Conservation (phyloP, 2,113 vertebrate genomes). For the Gnathonemus echidnorhynchus region DNA sequence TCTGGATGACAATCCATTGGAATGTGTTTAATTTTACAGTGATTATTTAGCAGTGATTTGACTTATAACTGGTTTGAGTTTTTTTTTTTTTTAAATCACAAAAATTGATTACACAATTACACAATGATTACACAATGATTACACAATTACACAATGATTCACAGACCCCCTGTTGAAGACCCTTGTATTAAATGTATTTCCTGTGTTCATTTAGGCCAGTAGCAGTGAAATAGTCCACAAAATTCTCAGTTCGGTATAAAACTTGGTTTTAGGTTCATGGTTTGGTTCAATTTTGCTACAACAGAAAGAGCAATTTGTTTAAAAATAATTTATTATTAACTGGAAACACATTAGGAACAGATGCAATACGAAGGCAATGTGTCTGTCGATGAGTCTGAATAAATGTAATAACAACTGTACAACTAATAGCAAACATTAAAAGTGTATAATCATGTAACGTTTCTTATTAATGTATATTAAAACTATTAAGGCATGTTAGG, state of each 20-base stretch:
- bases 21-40: neutral
- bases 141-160: neutral
- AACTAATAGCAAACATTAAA: too few species aligned
- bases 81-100: neutral
- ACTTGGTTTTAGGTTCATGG: neutral
- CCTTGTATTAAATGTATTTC: neutral
- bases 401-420: neutral
- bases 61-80: neutral
- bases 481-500: too few species aligned
- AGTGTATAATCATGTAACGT: too few species aligned
- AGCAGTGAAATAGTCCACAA: neutral
- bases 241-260: neutral
- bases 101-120: too few species aligned
- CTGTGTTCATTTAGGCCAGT: neutral
- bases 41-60: neutral
- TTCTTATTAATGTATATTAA: too few species aligned
- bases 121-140: too few species aligned
- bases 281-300: neutral
- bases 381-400: neutral
- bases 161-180: neutral
- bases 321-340: neutral
- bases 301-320: neutral
- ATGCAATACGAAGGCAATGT: neutral
- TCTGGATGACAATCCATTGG: neutral
- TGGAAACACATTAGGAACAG: neutral